Evolutionary conservation across 2,888 invertebrate species (phyloP), one percentile per base, ranked within the genome.

Genomic region (Microctonus brassicae): DNA sequence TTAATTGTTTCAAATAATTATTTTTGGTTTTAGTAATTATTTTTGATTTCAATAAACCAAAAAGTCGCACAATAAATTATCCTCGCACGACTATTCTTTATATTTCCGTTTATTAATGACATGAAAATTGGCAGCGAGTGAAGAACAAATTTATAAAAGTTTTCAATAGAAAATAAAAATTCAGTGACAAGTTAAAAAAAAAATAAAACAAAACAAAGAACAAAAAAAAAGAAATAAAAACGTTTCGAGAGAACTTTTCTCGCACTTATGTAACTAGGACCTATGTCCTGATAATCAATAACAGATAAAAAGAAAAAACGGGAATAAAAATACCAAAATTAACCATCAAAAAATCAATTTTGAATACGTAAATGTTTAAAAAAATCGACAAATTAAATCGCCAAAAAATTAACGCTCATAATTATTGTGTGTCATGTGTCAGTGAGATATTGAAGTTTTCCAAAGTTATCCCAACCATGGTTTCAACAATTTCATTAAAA

Each of bases 271-370:
- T 17, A 53, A 26, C 53, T 22, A n/a, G 22, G 34, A 55, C 72
- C 78, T 72, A 82, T 83, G 83, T 82, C 79, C 79, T 82, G 82
- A 82, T 82, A 81, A 80, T 78, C 78, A 77, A 80, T 78, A n/a
- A n/a, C n/a, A n/a, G n/a, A n/a, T n/a, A n/a, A n/a, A n/a, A n/a
- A n/a, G 26, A 70, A 36, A 36, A 55, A 66, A 55, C 24, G 34
- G 24, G 22, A 33, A 55, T n/a, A 36, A 24, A 2, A 26, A 5
- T 34, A n/a, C 26, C 33, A 22, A 33, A 62, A 42, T 52, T 2
- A 42, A 74, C 24, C 29, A 62, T 64, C 26, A 52, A 58, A 29
- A 29, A 29, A 10, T 68, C 33, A 65, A 63, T 73, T 58, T 73
- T 55, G 58, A n/a, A n/a, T n/a, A 67, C 73, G 75, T 77, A 74